Evolutionary conservation across 2,888 invertebrate genomes (phyloP).

Genomic region (Tridacna crocea): DNA sequence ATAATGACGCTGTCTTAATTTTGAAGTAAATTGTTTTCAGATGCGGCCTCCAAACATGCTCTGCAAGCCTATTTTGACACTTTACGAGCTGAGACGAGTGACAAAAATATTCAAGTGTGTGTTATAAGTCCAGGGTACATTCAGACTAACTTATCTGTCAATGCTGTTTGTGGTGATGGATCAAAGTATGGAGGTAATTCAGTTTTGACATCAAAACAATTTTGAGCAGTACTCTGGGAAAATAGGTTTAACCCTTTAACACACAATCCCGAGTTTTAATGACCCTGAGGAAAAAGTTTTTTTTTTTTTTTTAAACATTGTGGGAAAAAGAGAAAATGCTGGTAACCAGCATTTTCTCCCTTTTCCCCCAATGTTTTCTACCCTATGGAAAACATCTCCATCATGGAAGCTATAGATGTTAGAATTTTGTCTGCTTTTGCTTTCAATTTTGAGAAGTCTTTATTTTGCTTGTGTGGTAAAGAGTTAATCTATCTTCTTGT

Average conservation of each 20-base stretch:
- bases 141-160: conserved; percentile 94
- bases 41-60: conserved; percentile 97
- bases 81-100: conserved; percentile 93
- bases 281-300: too few species aligned
- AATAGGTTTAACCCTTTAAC: too few species aligned
- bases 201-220: not conserved
- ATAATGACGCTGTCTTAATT: too few species aligned
- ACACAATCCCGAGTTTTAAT: too few species aligned
- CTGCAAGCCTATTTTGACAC: conserved; percentile 96
- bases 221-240: not conserved
- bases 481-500: too few species aligned
- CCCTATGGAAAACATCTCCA: too few species aligned
- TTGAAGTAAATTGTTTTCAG: conserved; percentile 67
- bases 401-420: too few species aligned
- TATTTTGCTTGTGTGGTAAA: not conserved
- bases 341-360: not conserved
- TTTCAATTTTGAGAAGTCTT: too few species aligned
- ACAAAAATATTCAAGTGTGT: conserved; percentile 92
- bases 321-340: not conserved
- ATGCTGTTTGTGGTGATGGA: conserved; percentile 94
- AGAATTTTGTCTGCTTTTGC: too few species aligned
- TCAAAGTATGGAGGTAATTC: conserved; percentile 84
- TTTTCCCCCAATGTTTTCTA: not conserved
- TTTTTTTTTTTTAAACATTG: not conserved
- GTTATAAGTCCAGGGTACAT: conserved; percentile 96